Evolutionary conservation across 2,888 invertebrate species (phyloP).

Genomic region (Coleophora deauratella): DNA sequence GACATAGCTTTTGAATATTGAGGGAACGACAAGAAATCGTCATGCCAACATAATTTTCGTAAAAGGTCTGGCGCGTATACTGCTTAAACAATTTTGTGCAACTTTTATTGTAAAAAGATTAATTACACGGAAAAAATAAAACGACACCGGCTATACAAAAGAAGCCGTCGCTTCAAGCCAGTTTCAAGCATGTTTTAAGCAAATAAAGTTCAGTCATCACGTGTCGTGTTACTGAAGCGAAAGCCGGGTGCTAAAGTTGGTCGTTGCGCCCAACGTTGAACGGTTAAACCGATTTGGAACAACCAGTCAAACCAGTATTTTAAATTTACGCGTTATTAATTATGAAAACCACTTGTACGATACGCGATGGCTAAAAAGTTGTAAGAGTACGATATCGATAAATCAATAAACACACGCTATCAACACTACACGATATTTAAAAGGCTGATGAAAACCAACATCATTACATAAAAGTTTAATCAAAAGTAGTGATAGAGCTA

Average conservation of each 20-base stretch:
- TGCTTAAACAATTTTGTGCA: too few species aligned
- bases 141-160: background rate
- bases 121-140: background rate
- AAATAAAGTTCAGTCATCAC: conserved; percentile 19
- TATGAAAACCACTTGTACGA: conserved; percentile 11
- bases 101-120: too few species aligned
- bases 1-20: too few species aligned
- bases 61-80: too few species aligned
- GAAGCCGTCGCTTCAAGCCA: background rate
- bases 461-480: too few species aligned
- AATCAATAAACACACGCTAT: background rate
- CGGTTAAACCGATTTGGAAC: conserved; percentile 39
- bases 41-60: too few species aligned
- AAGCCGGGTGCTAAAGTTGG: conserved; percentile 26
- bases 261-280: conserved; percentile 24
- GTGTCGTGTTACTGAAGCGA: conserved; percentile 31
- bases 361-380: background rate
- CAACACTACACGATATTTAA: too few species aligned
- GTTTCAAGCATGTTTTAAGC: too few species aligned
- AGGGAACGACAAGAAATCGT: too few species aligned
- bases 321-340: conserved; percentile 15
- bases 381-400: background rate
- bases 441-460: too few species aligned
- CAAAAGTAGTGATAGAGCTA: too few species aligned
- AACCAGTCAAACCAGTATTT: conserved; percentile 14